These are phyloP conservation scores for Diachasma alloeum DNA, from an alignment of 1,140 invertebrate genomes.

Conservation along the genomic window DNA sequence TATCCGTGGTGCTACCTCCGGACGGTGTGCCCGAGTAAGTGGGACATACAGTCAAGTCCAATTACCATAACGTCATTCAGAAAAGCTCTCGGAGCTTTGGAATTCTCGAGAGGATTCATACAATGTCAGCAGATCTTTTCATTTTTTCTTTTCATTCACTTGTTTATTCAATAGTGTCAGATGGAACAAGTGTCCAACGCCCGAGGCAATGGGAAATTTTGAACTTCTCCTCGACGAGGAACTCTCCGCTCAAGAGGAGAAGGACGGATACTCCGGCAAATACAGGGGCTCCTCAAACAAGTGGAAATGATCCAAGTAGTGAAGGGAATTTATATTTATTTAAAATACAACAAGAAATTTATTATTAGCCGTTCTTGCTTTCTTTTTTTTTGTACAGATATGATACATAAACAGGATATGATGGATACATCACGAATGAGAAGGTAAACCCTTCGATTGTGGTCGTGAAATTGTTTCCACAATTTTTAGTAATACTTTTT, in stretches of 20 bases:
- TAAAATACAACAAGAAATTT: conserved; percentile 47
- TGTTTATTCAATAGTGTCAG: conserved; percentile 71
- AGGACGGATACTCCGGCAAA: conserved; percentile 51
- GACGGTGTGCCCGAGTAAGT: conserved; percentile 88
- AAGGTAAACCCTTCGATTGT: not conserved
- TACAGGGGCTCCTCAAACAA: conserved; percentile 49
- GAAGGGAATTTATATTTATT: conserved; percentile 14
- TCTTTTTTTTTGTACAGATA: conserved; percentile 54
- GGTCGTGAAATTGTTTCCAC: not conserved
- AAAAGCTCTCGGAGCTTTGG: not conserved
- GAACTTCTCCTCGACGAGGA: conserved; percentile 90
- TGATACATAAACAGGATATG: conserved; percentile 44
- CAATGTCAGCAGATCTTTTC: not conserved
- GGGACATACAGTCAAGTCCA: not conserved
- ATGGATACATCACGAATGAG: conserved; percentile 49
- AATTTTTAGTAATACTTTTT: not conserved
- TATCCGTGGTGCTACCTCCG: conserved; percentile 89
- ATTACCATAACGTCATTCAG: not conserved
- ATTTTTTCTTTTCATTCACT: conserved; percentile 12
- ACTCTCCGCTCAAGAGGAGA: conserved; percentile 69
- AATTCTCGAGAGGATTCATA: too few species aligned
- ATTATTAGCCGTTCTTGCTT: conserved; percentile 37
- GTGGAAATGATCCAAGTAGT: conserved; percentile 52
- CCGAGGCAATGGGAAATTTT: conserved; percentile 86
- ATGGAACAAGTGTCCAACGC: conserved; percentile 87